A percentile compares a stretch with the other conserved stretches of the same genome.
These are phyloP conservation scores for Nycticorax nycticorax DNA, from an alignment of 2,113 vertebrate species.

Conservation along the genomic window DNA sequence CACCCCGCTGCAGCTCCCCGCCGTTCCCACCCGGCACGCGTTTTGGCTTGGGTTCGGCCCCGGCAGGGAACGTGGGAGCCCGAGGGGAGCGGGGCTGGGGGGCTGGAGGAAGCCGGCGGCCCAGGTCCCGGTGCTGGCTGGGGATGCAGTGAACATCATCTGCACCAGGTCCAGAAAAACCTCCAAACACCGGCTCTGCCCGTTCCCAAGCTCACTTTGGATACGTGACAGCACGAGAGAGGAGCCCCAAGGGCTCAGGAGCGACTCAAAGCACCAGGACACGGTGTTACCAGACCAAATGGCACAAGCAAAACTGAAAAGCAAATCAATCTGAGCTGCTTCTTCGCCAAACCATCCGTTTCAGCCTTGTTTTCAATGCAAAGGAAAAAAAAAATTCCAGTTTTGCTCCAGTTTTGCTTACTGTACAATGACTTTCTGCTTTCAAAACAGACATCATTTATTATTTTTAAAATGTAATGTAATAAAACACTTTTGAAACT, in stretches of 20 bases:
- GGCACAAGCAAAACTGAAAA: not conserved
- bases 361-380: not conserved
- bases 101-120: rapidly evolving
- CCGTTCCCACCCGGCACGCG: rapidly evolving
- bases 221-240: rapidly evolving
- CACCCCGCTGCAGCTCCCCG: not conserved
- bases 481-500: not conserved
- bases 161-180: rapidly evolving
- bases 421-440: not conserved
- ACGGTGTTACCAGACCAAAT: not conserved
- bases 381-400: not conserved
- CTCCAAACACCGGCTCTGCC: not conserved
- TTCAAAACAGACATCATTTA: not conserved
- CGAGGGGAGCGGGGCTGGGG: not conserved
- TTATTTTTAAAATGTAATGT: not conserved
- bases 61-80: rapidly evolving
- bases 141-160: not conserved
- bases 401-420: not conserved
- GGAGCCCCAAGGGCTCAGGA: not conserved
- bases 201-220: not conserved
- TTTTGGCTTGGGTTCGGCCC: not conserved
- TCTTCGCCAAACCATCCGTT: not conserved
- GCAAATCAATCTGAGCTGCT: not conserved
- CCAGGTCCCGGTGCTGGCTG: not conserved
- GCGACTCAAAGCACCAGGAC: not conserved